Percentiles rank a stretch among this genome's conserved stretches.
phyloP scores from a whole-genome alignment of 2,797 vertebrate species.

The Triplophysa yarkandensis region DNA sequence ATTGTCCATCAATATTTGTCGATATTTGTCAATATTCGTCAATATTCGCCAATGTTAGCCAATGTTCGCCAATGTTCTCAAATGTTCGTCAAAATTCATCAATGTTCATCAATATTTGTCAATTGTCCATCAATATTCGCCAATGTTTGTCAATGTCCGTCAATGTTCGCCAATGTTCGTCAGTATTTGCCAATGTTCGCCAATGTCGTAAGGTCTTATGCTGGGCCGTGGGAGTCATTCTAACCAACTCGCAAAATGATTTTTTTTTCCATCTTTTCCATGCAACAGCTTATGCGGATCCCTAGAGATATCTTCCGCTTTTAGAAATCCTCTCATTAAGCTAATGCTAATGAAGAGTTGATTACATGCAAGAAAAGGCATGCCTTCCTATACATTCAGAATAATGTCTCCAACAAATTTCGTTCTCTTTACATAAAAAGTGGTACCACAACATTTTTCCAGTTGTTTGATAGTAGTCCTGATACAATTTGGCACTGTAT shows the following conservation, averaged over 20 bases:
- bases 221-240: conserved; percentile 39
- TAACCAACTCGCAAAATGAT: conserved; percentile 49
- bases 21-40: too few relatives aligned
- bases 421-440: conserved; percentile 19
- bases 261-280: conserved; percentile 58
- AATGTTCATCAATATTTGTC: too few relatives aligned
- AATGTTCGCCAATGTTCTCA: too few relatives aligned
- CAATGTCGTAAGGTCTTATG: conserved; percentile 44
- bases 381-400: conserved; percentile 62
- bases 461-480: conserved; percentile 16
- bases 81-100: too few relatives aligned
- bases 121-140: too few relatives aligned
- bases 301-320: conserved; percentile 54
- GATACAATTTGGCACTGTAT: conserved; percentile 41
- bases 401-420: conserved; percentile 46
- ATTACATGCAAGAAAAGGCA: conserved; percentile 61
- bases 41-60: too few relatives aligned
- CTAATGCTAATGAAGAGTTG: conserved; percentile 59
- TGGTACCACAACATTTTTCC: not conserved
- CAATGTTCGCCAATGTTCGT: too few relatives aligned
- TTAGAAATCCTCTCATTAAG: conserved; percentile 53
- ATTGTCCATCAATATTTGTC: too few relatives aligned
- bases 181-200: too few relatives aligned
- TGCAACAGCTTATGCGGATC: conserved; percentile 54
- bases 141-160: too few relatives aligned